Conservation (phyloP, 2,797 vertebrate genomes). For the Enteromius mattozi region DNA sequence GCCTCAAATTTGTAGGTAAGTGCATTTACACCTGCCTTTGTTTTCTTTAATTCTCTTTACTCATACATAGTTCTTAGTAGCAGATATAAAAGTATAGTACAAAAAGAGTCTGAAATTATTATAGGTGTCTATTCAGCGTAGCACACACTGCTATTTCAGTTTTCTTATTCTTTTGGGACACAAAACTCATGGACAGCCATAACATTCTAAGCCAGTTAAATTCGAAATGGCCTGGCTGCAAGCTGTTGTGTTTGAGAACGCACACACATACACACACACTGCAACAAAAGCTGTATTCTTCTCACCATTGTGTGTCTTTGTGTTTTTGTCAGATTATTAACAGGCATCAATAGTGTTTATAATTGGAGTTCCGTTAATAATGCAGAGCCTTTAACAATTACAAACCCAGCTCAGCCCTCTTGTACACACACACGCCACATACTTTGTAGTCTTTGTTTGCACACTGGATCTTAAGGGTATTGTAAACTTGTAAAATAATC, state of each 20-base stretch:
- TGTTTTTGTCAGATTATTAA: constrained; percentile 13
- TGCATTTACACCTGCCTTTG: background rate
- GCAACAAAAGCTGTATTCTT: background rate
- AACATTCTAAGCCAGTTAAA: constrained; percentile 26
- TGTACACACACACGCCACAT: background rate
- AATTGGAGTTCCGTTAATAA: constrained; percentile 63
- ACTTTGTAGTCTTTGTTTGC: background rate
- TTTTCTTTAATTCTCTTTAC: background rate
- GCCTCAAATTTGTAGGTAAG: background rate
- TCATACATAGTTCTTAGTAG: background rate
- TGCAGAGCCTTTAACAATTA: constrained; percentile 41
- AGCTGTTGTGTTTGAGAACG: constrained; percentile 31
- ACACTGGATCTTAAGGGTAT: background rate
- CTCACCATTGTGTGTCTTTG: background rate
- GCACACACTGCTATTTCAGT: background rate
- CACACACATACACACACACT: background rate
- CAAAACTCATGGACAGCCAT: background rate
- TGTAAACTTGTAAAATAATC: background rate
- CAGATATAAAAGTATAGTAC: constrained; percentile 7
- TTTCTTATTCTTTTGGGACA: constrained; percentile 17
- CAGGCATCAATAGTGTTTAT: constrained; percentile 50
- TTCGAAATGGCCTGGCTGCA: constrained; percentile 42
- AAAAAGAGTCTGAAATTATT: background rate
- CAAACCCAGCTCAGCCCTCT: background rate
- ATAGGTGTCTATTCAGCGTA: background rate